Conservation (phyloP, 1,140 invertebrate genomes). For the Anastrepha obliqua region DNA sequence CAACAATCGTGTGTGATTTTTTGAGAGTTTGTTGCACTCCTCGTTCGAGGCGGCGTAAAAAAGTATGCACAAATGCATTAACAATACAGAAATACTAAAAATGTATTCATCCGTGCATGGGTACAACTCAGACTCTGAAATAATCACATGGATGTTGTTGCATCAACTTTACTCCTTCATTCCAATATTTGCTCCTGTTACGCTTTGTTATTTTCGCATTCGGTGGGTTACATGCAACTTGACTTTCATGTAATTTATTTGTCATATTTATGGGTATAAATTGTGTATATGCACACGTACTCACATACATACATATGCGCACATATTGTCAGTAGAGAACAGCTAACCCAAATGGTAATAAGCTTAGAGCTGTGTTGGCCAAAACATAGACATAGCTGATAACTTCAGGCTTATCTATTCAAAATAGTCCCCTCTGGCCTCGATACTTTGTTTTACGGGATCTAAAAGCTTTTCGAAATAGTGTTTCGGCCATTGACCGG, state of each 20-base stretch:
- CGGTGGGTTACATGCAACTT: constrained; percentile 37
- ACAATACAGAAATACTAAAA: background rate
- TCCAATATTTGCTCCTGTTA: constrained; percentile 17
- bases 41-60: background rate
- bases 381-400: no score
- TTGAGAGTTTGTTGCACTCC: background rate
- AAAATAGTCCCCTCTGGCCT: no score
- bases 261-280: constrained; percentile 39
- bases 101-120: background rate
- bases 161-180: background rate
- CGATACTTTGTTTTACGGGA: no score
- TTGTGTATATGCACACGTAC: no score
- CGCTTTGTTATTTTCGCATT: constrained; percentile 37
- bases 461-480: no score
- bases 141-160: background rate
- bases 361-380: no score
- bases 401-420: no score
- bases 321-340: no score
- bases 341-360: no score
- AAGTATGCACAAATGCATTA: background rate
- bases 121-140: background rate
- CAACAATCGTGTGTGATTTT: background rate
- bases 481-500: no score
- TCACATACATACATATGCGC: no score
- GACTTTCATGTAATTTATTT: constrained; percentile 51